Base-by-base conservation (phyloP, 2,797 vertebrate species). In the Synaphobranchus kaupii region DNA sequence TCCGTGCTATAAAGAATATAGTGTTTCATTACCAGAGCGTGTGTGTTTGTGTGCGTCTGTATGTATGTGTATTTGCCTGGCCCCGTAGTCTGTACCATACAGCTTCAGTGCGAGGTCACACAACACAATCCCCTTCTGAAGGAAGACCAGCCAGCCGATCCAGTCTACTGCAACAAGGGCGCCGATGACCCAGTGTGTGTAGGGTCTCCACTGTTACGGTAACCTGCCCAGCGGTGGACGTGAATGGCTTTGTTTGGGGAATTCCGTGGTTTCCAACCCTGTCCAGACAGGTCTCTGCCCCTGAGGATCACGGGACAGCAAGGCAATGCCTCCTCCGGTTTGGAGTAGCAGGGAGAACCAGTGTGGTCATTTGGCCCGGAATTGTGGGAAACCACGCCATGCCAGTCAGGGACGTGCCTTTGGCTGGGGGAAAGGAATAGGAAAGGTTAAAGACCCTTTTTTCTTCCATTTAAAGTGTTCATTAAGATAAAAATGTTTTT, bases 391-490 rank as follows among this genome's bases (percentile, higher is more conserved):
- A 84, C 80, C 95, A 92, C 88, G 90, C 92, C 93, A 93, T 97
- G 95, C 95, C 94, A 95, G 95, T 98, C 97, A 99, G 96, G 99
- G 99, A 94, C 97, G 97, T 87, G 98, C 98, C 97, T 99, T 99
- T 91, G 98, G 97, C 99, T 99, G 96, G 13, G 47, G 89, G 87
- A 91, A 89, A 89, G 73, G 90, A 86, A 84, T 89, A 88, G 83
- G 10, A 87, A 34, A 31, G 48, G 76, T 81, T 86, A 48, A 56
- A 56, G 54, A 17, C 54, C 54, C 54, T 56, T 56, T 56, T 20
- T 56, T 56, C 54, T 56, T 73, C 84, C 63, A 8, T 10, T 68
- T 52, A 48, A 56, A 56, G 54, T 56, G 54, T 56, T 15, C 13
- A 56, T 56, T 56, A 17, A 56, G 48, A 22, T 83, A 83, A 83